phyloP scores from a whole-genome alignment of 2,113 vertebrate species.

The Leptocoma aspasia region DNA sequence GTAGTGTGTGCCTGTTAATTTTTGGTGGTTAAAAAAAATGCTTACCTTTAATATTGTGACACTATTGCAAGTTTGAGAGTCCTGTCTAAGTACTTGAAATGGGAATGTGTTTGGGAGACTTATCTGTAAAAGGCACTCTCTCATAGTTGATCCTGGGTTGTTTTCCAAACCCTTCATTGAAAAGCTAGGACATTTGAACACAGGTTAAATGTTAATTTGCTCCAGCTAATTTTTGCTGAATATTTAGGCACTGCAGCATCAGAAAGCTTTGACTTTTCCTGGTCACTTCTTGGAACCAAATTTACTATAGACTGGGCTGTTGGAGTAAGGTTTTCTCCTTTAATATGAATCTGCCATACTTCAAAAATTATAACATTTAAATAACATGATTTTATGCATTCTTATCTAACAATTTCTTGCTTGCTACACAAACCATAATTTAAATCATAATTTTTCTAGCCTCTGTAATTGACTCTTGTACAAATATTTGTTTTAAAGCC shows the following conservation, averaged over 20 bases:
- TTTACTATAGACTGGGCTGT: background rate
- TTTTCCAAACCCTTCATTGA: background rate
- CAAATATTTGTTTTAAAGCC: slow-evolving; percentile 78
- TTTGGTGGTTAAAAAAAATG: background rate
- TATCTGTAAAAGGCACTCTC: accelerated
- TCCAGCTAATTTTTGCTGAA: background rate
- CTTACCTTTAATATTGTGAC: background rate
- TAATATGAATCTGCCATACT: background rate
- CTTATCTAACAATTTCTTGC: slow-evolving; percentile 21
- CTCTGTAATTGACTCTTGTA: slow-evolving; percentile 66
- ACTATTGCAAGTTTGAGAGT: background rate
- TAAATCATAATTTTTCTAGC: slow-evolving; percentile 42
- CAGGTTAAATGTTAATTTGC: background rate
- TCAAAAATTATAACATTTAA: background rate
- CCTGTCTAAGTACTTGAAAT: accelerated
- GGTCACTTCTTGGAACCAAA: background rate
- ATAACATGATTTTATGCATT: background rate
- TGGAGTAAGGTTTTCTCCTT: background rate
- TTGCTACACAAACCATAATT: slow-evolving; percentile 31
- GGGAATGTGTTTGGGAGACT: background rate
- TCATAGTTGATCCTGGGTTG: background rate
- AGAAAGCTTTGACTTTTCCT: background rate
- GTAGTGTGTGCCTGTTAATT: no score
- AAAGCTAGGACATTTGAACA: background rate
- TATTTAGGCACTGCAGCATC: background rate